phyloP scores from a whole-genome alignment of 2,797 vertebrate genomes.

The Oryzias dopingdopingensis region DNA sequence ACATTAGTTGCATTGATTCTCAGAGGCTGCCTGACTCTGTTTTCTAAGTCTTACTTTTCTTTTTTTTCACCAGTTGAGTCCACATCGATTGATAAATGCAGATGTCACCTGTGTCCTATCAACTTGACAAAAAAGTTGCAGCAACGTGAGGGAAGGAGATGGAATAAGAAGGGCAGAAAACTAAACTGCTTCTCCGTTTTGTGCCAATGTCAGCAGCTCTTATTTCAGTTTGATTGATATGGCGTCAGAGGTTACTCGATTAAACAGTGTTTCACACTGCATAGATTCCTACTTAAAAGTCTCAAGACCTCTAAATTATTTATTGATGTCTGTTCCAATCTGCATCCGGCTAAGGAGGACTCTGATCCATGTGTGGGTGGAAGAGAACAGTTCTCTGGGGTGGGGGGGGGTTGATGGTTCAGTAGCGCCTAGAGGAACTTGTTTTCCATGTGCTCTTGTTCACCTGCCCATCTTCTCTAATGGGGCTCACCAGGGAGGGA shows the following conservation, averaged over 20 bases:
- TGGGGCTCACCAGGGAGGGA: conserved; percentile 77
- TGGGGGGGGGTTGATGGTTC: conserved; percentile 33
- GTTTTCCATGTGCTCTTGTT: conserved; percentile 87
- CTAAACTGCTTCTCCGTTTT: conserved; percentile 50
- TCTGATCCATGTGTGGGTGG: conserved; percentile 38
- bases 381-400: conserved; percentile 10
- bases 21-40: conserved; percentile 9
- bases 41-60: neutral
- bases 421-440: conserved; percentile 84
- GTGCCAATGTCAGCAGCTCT: conserved; percentile 77
- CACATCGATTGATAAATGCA: conserved; percentile 73
- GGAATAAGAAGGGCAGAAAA: conserved; percentile 40
- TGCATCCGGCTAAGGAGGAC: conserved; percentile 81
- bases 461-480: conserved; percentile 79
- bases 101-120: conserved; percentile 64
- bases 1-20: conserved; percentile 50
- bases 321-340: conserved; percentile 95
- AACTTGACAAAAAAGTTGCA: conserved; percentile 54
- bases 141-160: conserved; percentile 38
- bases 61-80: conserved; percentile 31
- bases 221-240: conserved; percentile 77
- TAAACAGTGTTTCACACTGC: conserved; percentile 80
- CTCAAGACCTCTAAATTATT: conserved; percentile 91
- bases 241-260: conserved; percentile 78
- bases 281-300: conserved; percentile 95